phyloP scores from a whole-genome alignment of 2,113 vertebrate species.

The Oncorhynchus clarkii region DNA sequence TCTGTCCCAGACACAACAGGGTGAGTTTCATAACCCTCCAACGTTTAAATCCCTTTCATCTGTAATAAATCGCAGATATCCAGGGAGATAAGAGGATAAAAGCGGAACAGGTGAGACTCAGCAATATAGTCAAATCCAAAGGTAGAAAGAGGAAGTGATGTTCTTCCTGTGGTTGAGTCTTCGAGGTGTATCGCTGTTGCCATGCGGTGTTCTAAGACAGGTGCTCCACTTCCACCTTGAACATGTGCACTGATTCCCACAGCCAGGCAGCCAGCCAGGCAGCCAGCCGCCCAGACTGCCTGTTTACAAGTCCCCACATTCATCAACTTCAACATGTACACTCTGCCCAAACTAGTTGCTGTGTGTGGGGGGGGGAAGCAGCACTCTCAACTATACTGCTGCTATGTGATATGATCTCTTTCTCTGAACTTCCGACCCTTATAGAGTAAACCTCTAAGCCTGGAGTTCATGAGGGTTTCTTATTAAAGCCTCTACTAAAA shows the following conservation, averaged over 20 bases:
- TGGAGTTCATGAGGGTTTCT: background rate
- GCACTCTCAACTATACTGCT: background rate
- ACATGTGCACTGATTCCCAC: conserved; percentile 23
- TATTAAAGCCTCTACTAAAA: background rate
- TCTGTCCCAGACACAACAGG: conserved; percentile 20
- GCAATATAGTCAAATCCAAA: conserved; percentile 6
- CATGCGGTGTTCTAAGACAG: conserved; percentile 19
- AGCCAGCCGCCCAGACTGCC: background rate
- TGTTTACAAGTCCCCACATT: conserved; percentile 2
- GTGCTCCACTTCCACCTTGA: conserved; percentile 23
- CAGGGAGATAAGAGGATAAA: conserved; percentile 20
- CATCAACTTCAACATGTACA: conserved; percentile 1
- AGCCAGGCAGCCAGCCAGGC: background rate
- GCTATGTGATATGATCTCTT: too few relatives aligned
- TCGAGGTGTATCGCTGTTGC: background rate
- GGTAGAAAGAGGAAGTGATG: background rate
- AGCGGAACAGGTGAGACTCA: background rate
- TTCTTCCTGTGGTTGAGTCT: conserved; percentile 7
- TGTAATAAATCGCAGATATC: conserved; percentile 19
- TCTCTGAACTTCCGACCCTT: conserved; percentile 26
- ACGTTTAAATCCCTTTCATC: conserved; percentile 25
- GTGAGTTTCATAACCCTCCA: conserved; percentile 33
- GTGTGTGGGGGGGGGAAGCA: background rate
- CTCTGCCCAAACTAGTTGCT: background rate
- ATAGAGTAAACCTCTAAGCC: conserved; percentile 12